Conservation (phyloP, 2,888 invertebrate genomes). For the Stenotaenia linearis region DNA sequence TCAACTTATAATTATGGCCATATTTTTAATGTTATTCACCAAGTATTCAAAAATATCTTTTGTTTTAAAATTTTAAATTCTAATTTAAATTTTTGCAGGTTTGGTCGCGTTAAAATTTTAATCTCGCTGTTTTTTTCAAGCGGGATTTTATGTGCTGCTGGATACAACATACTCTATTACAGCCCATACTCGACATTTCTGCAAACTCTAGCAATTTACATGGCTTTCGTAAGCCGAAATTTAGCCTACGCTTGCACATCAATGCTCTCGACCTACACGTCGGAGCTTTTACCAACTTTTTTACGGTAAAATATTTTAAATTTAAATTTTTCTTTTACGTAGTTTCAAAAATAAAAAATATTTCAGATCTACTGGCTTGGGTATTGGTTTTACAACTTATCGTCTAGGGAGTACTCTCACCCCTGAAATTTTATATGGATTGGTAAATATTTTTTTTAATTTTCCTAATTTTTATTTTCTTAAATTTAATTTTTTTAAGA, state of each 20-base stretch:
- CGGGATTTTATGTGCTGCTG: not conserved
- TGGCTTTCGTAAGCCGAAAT: not conserved
- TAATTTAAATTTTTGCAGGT: not conserved
- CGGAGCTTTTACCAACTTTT: not conserved
- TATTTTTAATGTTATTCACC: not conserved
- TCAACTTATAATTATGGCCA: not conserved
- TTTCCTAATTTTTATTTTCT: not conserved
- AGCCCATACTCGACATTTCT: not conserved
- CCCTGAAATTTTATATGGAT: not conserved
- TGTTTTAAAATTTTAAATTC: not conserved
- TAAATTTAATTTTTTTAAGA: not conserved
- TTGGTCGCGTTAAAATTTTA: slow-evolving; percentile 9
- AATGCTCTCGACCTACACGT: not conserved
- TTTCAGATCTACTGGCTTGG: not conserved
- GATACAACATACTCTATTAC: not conserved
- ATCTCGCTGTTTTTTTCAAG: not conserved
- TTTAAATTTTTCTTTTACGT: not conserved
- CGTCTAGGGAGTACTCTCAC: not conserved
- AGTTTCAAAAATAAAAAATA: not conserved
- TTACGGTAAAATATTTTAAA: not conserved
- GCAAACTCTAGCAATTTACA: not conserved
- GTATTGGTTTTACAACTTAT: not conserved
- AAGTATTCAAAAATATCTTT: not conserved
- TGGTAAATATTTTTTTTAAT: not conserved
- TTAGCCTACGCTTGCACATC: not conserved